Evolutionary conservation across 2,797 vertebrate species (phyloP).

Genomic region (Sebastes hubbsi): DNA sequence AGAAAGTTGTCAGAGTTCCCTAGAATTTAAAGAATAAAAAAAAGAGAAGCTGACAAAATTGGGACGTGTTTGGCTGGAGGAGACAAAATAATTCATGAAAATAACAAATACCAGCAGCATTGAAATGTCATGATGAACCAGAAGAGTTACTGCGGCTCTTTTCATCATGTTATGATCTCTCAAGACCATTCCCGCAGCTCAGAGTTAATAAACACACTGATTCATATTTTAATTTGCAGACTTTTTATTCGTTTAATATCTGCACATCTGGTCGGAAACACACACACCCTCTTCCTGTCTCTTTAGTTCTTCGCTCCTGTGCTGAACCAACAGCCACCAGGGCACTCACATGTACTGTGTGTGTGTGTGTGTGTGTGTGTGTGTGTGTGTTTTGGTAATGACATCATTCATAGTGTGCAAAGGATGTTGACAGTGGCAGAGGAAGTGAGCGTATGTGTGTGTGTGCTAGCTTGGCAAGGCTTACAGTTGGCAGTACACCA

Average conservation of each 20-base stretch:
- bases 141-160: background rate
- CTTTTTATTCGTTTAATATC: conserved; percentile 2
- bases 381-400: conserved; percentile 36
- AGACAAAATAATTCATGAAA: background rate
- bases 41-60: background rate
- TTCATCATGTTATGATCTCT: background rate
- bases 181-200: background rate
- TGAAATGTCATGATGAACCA: background rate
- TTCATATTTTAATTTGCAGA: background rate
- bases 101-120: background rate
- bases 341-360: conserved; percentile 8
- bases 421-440: conserved; percentile 57
- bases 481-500: conserved; percentile 29
- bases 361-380: conserved; percentile 24
- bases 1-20: background rate
- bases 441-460: conserved; percentile 43
- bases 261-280: conserved; percentile 9
- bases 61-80: background rate
- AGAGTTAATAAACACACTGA: background rate
- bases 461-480: conserved; percentile 14
- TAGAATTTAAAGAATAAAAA: background rate
- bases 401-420: conserved; percentile 51
- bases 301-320: background rate
- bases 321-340: conserved; percentile 1
- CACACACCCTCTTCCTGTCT: background rate